phyloP scores from a whole-genome alignment of 1,140 invertebrate genomes.

The Achroia grisella region DNA sequence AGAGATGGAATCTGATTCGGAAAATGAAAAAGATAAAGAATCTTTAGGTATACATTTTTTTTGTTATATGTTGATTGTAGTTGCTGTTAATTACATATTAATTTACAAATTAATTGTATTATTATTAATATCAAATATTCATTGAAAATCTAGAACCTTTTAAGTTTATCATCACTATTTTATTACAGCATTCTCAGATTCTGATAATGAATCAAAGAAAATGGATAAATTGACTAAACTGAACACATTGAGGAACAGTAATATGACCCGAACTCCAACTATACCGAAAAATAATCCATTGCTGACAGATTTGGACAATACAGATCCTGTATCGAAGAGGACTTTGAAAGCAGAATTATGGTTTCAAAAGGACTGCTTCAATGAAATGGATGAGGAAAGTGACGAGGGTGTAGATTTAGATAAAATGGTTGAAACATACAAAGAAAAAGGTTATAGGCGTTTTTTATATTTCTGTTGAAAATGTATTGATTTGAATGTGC shows the following conservation, averaged over 20 bases:
- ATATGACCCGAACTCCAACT: constrained; percentile 44
- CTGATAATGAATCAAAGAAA: constrained; percentile 61
- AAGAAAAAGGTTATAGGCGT: constrained; percentile 77
- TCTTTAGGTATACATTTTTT: constrained; percentile 72
- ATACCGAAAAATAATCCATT: constrained; percentile 81
- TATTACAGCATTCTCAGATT: constrained; percentile 75
- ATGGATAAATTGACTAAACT: constrained; percentile 58
- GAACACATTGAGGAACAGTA: constrained; percentile 57
- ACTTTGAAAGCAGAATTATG: constrained; percentile 87
- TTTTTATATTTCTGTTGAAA: background rate
- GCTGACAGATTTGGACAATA: constrained; percentile 87
- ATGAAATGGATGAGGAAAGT: constrained; percentile 84
- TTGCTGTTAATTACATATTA: no score
- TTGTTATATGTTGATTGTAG: background rate
- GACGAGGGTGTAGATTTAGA: constrained; percentile 93
- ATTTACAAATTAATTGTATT: background rate
- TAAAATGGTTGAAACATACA: constrained; percentile 81
- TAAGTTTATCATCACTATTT: constrained; percentile 12
- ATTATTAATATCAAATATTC: background rate
- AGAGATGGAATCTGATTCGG: constrained; percentile 76
- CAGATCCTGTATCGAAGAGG: constrained; percentile 81
- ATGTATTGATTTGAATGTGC: no score
- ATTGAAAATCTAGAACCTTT: background rate
- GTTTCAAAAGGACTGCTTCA: constrained; percentile 94
- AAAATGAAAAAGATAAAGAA: constrained; percentile 74